Base-by-base conservation (phyloP, 1,140 invertebrate genomes). In the Epicauta chinensis region DNA sequence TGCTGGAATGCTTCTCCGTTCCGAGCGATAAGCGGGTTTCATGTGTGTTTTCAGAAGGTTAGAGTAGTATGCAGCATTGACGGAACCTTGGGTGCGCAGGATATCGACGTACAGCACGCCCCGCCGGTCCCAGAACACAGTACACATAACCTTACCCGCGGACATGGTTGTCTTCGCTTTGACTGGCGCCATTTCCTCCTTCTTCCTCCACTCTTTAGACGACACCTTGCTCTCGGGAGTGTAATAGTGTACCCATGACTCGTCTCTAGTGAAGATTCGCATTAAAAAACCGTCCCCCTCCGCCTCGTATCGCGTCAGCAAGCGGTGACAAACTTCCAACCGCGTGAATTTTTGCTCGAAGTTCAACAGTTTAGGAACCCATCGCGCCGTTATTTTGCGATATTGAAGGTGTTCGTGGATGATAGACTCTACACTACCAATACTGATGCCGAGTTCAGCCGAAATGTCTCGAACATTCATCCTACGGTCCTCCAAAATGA, bases 121-220 rank as follows among this genome's bases (percentile, higher is more conserved):
- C 10, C 37, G 2, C 16, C 2, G 2, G 37, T 39, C 37, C 12
- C 37, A 39, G 10, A 39, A 39, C 37, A 39, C 37, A 11, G 37
- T 39, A 39, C 37, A 13, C 37, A 39, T 16, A 2, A 39, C 37
- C 37, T 39, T 39, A 2, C 37, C 37, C 12, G 16, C 12, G 2
- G 37, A 39, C 37, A n/a, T 5, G 2, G 37, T 39, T 3, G 10
- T 11, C 37, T 39, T 39, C 12, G 14, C 37, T 39, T 39, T 39
- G 10, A 39, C 9, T 4, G 31, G n/a, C 37, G 37, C 37, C 2
- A 2, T 12, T 39, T 39, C 37, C 2, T 39, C 16, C 10, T 39
- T 39, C 37, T 39, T 39, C 11, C 37, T 39, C 37, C 37, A 39
- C 4, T 39, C 12, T 11, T 3, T 39, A 39, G 37, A 39, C 37